These are phyloP conservation scores for Epirrita christyi DNA, from an alignment of 2,888 invertebrate species.

Conservation along the genomic window DNA sequence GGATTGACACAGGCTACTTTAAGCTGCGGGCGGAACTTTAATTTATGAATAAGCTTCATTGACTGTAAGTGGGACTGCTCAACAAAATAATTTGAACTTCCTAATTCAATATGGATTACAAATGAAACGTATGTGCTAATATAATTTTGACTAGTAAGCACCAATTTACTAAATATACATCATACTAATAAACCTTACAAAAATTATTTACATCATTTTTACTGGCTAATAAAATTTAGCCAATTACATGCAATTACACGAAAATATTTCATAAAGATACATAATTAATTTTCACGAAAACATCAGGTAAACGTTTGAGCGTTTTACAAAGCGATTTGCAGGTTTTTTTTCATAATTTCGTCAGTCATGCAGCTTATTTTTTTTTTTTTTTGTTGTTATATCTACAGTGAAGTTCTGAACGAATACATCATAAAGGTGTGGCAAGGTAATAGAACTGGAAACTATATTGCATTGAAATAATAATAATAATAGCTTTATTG, in stretches of 20 bases:
- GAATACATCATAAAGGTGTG: too few relatives aligned
- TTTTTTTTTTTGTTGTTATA: neutral
- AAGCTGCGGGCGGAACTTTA: too few relatives aligned
- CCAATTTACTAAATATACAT: slow-evolving; percentile 77
- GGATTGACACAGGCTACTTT: too few relatives aligned
- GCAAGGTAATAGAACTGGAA: too few relatives aligned
- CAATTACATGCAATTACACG: slow-evolving; percentile 45
- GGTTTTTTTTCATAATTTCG: neutral
- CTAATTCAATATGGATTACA: slow-evolving; percentile 4
- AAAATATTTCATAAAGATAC: slow-evolving; percentile 3
- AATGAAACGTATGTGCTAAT: slow-evolving; percentile 63
- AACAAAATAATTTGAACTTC: neutral
- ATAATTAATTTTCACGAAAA: neutral
- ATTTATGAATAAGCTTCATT: too few relatives aligned
- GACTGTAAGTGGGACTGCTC: too few relatives aligned
- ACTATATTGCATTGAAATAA: too few relatives aligned
- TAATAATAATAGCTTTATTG: too few relatives aligned
- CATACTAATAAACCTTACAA: slow-evolving; percentile 57
- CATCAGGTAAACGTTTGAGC: neutral
- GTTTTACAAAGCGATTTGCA: neutral
- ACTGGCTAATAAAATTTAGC: slow-evolving; percentile 77
- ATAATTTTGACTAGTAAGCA: slow-evolving; percentile 85
- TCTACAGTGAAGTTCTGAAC: too few relatives aligned
- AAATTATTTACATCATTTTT: slow-evolving; percentile 54
- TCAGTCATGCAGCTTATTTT: neutral